phyloP scores from a whole-genome alignment of 2,888 invertebrate genomes.

The Yponomeuta plumbellus region DNA sequence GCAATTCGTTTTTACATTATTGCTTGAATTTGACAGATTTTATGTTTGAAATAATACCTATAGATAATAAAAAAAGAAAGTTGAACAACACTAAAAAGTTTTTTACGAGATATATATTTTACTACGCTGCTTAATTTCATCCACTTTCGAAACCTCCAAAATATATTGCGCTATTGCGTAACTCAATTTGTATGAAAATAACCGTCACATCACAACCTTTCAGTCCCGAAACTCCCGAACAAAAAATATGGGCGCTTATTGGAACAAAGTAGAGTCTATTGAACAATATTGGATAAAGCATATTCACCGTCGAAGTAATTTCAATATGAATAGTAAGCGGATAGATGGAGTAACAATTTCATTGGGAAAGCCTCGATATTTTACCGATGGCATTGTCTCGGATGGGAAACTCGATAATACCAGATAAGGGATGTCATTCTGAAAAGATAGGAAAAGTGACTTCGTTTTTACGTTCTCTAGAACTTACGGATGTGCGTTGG shows the following conservation, averaged over 20 bases:
- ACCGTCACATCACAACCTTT: background rate
- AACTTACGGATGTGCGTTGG: too few relatives aligned
- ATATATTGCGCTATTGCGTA: background rate
- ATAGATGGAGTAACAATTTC: background rate
- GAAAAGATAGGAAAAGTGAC: background rate
- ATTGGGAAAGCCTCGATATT: background rate
- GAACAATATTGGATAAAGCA: background rate
- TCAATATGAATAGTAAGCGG: background rate
- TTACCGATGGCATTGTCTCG: background rate
- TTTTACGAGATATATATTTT: too few relatives aligned
- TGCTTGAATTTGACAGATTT: too few relatives aligned
- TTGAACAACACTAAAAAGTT: too few relatives aligned
- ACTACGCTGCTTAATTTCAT: too few relatives aligned
- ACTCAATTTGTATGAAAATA: background rate
- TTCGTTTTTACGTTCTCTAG: too few relatives aligned
- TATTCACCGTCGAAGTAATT: background rate
- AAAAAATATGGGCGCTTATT: background rate
- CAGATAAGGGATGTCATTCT: background rate
- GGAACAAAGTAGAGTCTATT: background rate
- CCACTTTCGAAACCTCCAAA: too few relatives aligned
- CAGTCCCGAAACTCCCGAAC: background rate
- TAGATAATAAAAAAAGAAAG: too few relatives aligned
- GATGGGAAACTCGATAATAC: background rate
- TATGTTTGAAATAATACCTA: too few relatives aligned
- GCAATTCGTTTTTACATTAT: too few relatives aligned